These are phyloP conservation scores for Amiota mariae DNA, from an alignment of 2,888 invertebrate species.

Conservation along the genomic window DNA sequence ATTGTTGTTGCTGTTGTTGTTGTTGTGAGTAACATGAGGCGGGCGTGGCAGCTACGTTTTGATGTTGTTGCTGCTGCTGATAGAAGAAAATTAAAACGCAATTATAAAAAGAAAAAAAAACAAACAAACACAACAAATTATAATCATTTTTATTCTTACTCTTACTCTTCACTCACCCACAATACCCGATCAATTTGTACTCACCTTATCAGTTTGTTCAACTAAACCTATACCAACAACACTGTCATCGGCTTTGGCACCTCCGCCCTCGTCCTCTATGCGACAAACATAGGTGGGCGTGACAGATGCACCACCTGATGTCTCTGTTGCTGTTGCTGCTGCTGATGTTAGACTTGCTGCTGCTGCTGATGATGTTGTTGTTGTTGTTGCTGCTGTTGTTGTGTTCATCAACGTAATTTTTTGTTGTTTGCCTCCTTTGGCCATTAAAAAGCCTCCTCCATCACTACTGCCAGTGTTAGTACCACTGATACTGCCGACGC, in stretches of 20 bases:
- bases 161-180: slow-evolving; percentile 55
- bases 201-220: slow-evolving; percentile 27
- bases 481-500: slow-evolving; percentile 2
- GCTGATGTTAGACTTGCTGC: slow-evolving; percentile 18
- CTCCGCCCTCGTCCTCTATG: slow-evolving; percentile 54
- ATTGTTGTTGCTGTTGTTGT: slow-evolving; percentile 2
- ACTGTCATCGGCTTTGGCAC: slow-evolving; percentile 28
- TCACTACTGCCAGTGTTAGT: not conserved
- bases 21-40: slow-evolving; percentile 32
- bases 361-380: slow-evolving; percentile 26
- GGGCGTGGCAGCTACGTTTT: slow-evolving; percentile 40
- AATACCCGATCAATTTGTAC: not conserved
- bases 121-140: slow-evolving; percentile 20
- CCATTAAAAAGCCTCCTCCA: slow-evolving; percentile 37
- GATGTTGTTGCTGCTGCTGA: slow-evolving; percentile 23
- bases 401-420: not conserved
- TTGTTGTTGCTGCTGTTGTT: slow-evolving; percentile 24
- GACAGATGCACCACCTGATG: slow-evolving; percentile 38
- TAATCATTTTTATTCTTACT: slow-evolving; percentile 30
- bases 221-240: slow-evolving; percentile 41
- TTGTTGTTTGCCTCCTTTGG: slow-evolving; percentile 54
- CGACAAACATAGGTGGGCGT: slow-evolving; percentile 53
- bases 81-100: slow-evolving; percentile 34
- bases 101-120: slow-evolving; percentile 18
- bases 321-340: slow-evolving; percentile 33